Base-by-base conservation (phyloP, 2,888 invertebrate genomes). In the Drosophila kuntzei region DNA sequence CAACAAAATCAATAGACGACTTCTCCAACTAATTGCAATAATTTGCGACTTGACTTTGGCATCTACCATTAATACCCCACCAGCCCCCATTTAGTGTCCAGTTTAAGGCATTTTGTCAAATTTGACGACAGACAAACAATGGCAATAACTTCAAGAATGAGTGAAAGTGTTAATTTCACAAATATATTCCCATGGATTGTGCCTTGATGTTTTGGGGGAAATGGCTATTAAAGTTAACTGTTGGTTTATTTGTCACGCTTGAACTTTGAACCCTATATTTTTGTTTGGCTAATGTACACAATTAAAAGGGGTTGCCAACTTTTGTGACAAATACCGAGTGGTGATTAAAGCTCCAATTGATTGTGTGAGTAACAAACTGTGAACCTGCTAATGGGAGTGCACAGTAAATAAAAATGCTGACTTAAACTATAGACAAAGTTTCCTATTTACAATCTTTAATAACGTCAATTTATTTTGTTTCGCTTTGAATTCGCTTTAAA, bases 191-290 rank as follows among this genome's bases (percentile, higher is more conserved):
- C 51, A 47, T 34, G 46, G 43, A 60, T 50, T 20, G 36, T 29
- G 37, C 27, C 61, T 43, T 22, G 1, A 20, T 39, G 37, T 14
- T 47, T 20, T 18, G 46, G 27, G 47, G 39, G 47, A 79, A 79
- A 71, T 73, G 83, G 66, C 89, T 86, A 71, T 68, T 70, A 73
- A 71, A 83, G 69, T 76, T 82, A 86, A 83, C 79, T 83, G 89
- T 79, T 86, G 71, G 86, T 72, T 79, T 88, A 82, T 88, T 82
- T 88, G 82, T 88, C 80, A 86, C 70, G 86, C 83, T 86, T 66
- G 88, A 82, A 82, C 82, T 88, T 82, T 88, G 82, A 82, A 82
- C 82, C 77, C 77, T 46, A 47, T 79, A 70, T 68, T 74, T 73
- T 55, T 65, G 66, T 67, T 73, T 73, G 41, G 57, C 67, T 67